Conservation (phyloP, 2,888 invertebrate species). For the Archaeoteleia sp. region DNA sequence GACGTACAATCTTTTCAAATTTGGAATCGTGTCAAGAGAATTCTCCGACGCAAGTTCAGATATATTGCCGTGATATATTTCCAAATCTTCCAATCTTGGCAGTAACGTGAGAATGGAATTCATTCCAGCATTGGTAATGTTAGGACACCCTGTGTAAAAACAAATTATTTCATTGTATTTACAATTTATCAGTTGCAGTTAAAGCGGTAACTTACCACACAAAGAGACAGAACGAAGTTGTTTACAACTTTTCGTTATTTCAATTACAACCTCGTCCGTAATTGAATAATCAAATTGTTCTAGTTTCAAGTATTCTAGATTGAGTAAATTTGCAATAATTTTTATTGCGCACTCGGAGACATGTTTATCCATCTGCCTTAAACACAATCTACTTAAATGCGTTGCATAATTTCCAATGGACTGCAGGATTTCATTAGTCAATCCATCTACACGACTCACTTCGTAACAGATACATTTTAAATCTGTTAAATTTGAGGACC, state of each 20-base stretch:
- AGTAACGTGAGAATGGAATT: slow-evolving; percentile 11
- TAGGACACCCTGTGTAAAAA: slow-evolving; percentile 34
- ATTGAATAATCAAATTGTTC: slow-evolving; percentile 42
- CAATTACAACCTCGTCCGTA: slow-evolving; percentile 31
- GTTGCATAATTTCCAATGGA: slow-evolving; percentile 34
- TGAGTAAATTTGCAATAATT: slow-evolving; percentile 26
- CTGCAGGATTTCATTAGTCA: slow-evolving; percentile 40
- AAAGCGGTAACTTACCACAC: slow-evolving; percentile 32
- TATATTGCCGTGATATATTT: slow-evolving; percentile 41
- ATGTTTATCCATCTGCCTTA: slow-evolving; percentile 36
- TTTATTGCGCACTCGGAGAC: slow-evolving; percentile 29
- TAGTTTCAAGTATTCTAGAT: slow-evolving; percentile 48
- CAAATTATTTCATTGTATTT: background rate
- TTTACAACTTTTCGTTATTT: slow-evolving; percentile 26
- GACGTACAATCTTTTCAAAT: slow-evolving; percentile 38
- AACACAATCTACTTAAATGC: slow-evolving; percentile 37
- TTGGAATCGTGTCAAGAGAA: background rate
- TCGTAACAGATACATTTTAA: slow-evolving; percentile 47
- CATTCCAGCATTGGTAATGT: slow-evolving; percentile 20
- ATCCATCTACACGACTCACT: slow-evolving; percentile 32
- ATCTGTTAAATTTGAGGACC: slow-evolving; percentile 36
- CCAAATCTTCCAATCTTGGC: slow-evolving; percentile 35
- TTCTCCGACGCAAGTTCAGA: slow-evolving; percentile 17
- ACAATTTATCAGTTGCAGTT: background rate
- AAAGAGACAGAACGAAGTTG: slow-evolving; percentile 40